Percentiles rank a stretch among this genome's conserved stretches.
Conservation (phyloP, 1,140 invertebrate species). For the Heliconius nattereri region DNA sequence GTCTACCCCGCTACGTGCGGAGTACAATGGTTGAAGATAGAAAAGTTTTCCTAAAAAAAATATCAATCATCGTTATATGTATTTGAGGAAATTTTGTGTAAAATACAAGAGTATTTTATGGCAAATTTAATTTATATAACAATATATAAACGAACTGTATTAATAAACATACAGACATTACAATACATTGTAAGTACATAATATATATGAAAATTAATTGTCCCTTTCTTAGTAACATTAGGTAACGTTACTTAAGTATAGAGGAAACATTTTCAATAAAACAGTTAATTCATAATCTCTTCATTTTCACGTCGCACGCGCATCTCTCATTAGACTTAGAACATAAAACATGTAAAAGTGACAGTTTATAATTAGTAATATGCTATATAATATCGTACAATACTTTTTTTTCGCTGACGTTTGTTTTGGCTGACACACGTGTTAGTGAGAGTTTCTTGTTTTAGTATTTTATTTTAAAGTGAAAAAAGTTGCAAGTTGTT, state of each 20-base stretch:
- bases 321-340: constrained; percentile 16
- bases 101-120: no score
- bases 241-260: constrained; percentile 16
- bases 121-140: no score
- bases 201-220: background rate
- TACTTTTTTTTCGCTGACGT: no score
- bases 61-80: no score
- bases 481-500: no score
- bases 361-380: background rate
- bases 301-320: constrained; percentile 27
- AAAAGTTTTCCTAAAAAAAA: no score
- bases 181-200: background rate
- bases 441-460: no score
- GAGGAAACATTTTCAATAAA: constrained; percentile 29
- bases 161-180: background rate
- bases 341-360: background rate
- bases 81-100: no score
- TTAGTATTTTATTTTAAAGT: no score
- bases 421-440: no score
- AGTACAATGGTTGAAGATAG: no score
- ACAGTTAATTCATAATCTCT: constrained; percentile 23
- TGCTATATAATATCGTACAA: background rate
- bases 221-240: background rate
- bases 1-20: no score
- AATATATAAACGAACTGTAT: background rate